Base-by-base conservation (phyloP, 2,888 invertebrate species). In the Creontiades dilutus region DNA sequence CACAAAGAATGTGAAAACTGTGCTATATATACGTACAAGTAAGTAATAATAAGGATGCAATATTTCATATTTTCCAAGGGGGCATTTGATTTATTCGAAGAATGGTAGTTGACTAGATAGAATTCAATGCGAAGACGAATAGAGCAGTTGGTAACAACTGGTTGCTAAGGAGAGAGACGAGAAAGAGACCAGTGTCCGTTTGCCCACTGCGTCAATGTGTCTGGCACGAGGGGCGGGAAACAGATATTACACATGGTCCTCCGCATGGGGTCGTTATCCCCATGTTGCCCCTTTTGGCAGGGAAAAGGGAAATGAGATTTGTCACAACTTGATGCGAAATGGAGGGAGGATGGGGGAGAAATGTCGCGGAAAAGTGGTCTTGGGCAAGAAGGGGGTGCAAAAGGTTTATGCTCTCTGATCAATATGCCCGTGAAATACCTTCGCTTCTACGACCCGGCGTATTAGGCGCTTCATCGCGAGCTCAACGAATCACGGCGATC, bases 301-400 rank as follows among this genome's bases (percentile, higher is more conserved):
- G 23, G 23, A 23, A 68, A 23, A 23, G 68, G 68, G 68, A 68
- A 68, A 68, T 68, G 68, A 23, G 68, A 68, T 68, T 68, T 68
- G 68, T 68, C 68, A 68, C 23, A 19, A 68, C 3, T 68, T 68
- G 68, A 68, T 68, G 68, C 68, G 68, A 68, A 68, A 68, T 68
- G 5, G 68, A 19, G n/a, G 5, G 68, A 19, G n/a, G 68, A 19
- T 23, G n/a, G 68, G 68, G 68, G 68, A n/a, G 19, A 68, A 68
- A 68, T 68, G 68, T 68, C 23, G 68, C 68, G 68, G 68, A 68
- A 68, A 68, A 68, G 68, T 68, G 68, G 68, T 68, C 68, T 23
- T 68, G 68, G 68, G 3, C 3, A 11, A 37, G 7, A 19, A 13
- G 68, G 68, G 68, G 23, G 61, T 5, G 3, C 19, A 2, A 11